Percentiles rank a stretch among this genome's conserved stretches.
These are phyloP conservation scores for Coleophora flavipennella DNA, from an alignment of 2,888 invertebrate genomes.

Conservation along the genomic window DNA sequence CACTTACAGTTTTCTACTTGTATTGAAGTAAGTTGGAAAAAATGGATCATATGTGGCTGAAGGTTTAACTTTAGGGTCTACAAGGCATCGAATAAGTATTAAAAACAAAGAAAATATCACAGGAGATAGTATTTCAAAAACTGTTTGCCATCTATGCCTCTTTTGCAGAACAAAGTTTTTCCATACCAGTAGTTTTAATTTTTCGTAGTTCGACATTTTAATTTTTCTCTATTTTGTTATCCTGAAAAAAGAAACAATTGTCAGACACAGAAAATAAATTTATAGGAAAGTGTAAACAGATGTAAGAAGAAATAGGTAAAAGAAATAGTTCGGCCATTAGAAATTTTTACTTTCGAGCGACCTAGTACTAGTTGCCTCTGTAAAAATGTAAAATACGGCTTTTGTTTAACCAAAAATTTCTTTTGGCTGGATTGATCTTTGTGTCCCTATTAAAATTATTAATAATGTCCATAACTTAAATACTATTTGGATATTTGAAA, in stretches of 20 bases:
- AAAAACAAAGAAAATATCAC: constrained; percentile 79
- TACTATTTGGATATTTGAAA: too few species aligned
- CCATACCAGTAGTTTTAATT: constrained; percentile 83
- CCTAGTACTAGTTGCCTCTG: too few species aligned
- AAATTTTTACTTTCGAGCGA: too few species aligned
- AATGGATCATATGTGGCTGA: constrained; percentile 44
- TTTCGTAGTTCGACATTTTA: constrained; percentile 61
- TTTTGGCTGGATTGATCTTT: too few species aligned
- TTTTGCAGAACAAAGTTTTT: constrained; percentile 86
- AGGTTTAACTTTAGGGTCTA: constrained; percentile 72
- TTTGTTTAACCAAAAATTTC: too few species aligned
- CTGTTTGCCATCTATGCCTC: constrained; percentile 80
- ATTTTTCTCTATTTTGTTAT: constrained; percentile 1
- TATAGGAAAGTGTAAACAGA: too few species aligned
- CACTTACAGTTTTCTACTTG: constrained; percentile 53
- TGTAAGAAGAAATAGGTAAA: too few species aligned
- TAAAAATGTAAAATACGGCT: too few species aligned
- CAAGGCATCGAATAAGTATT: constrained; percentile 79
- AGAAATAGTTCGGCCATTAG: too few species aligned
- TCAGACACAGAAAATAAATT: too few species aligned
- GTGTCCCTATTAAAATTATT: too few species aligned
- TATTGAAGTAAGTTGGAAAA: constrained; percentile 56
- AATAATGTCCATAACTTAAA: too few species aligned
- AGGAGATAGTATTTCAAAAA: constrained; percentile 80
- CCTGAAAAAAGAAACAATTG: constrained; percentile 9